Base-by-base conservation (phyloP, 1,140 invertebrate species). In the Halotydeus destructor region DNA sequence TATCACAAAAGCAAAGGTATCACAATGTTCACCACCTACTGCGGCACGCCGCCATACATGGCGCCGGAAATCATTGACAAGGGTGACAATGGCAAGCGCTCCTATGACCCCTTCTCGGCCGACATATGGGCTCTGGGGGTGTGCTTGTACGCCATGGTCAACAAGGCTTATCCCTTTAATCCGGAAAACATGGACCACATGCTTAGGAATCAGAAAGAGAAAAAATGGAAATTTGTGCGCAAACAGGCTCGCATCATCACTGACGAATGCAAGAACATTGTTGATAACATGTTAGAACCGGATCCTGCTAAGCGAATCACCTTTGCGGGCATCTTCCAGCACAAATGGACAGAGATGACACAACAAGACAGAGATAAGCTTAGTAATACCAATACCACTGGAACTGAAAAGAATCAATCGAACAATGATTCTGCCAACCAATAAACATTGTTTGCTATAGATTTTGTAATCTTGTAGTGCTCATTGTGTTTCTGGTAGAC, bases 231-330 rank as follows among this genome's bases (percentile, higher is more conserved):
- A 21, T 41, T 41, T 41, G 28, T 32, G 4, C 19, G 22, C 21
- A 41, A 32, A 21, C 39, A 41, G 14, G 2, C 16, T 6, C n/a
- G 19, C 18, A 41, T 22, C 23, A 18, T 41, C 4, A 21, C 12
- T 8, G 14, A 30, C 16, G 55, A 67, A 6, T 74, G 75, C 1
- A 77, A 79, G 59, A 70, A 68, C 12, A 69, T 82, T 11, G 70
- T 83, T 8, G 64, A 68, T 2, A 70, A 74, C 37, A 72, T 84
- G 46, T 57, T 84, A 5, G 78, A 85, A 55, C 79, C 79, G 1
- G 75, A 82, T 50, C 31, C 79, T 22, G 74, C 70, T 5, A 57
- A 72, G 24, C 67, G 81, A 33, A 60, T 76, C 27, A 77, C 72
- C 2, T 59, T 85, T 39, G 73, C 76, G 2, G 42, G 46, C 21